These are phyloP conservation scores for Caloenas nicobarica DNA, from an alignment of 2,113 vertebrate genomes.

Conservation along the genomic window DNA sequence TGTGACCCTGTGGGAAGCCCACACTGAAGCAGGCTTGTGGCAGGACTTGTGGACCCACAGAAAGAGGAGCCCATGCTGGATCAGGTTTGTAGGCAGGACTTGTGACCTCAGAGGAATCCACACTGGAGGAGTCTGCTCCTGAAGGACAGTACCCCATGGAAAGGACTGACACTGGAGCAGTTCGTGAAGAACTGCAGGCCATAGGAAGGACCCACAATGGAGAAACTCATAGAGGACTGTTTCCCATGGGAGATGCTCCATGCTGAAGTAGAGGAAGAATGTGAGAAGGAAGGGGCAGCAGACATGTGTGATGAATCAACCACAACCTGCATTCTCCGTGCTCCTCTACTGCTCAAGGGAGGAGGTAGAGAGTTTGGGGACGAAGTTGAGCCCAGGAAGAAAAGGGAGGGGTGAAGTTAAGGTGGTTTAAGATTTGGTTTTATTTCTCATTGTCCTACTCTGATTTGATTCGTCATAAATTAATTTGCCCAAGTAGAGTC, in stretches of 20 bases:
- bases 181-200: background rate
- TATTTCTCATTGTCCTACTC: no score
- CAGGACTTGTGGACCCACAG: background rate
- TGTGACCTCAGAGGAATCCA: rapidly evolving
- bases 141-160: background rate
- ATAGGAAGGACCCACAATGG: background rate
- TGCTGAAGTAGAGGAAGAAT: background rate
- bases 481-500: background rate
- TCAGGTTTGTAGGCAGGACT: background rate
- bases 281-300: background rate
- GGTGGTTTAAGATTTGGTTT: no score
- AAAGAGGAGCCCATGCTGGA: background rate
- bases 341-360: no score
- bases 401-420: no score
- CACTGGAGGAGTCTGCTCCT: no score
- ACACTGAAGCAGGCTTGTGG: rapidly evolving
- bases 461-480: no score
- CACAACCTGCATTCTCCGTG: rapidly evolving
- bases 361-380: no score
- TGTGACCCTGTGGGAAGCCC: rapidly evolving
- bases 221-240: no score
- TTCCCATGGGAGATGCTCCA: no score
- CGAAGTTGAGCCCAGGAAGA: no score
- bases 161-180: background rate
- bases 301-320: background rate